phyloP scores from a whole-genome alignment of 2,888 invertebrate species.

The Boloria selene region DNA sequence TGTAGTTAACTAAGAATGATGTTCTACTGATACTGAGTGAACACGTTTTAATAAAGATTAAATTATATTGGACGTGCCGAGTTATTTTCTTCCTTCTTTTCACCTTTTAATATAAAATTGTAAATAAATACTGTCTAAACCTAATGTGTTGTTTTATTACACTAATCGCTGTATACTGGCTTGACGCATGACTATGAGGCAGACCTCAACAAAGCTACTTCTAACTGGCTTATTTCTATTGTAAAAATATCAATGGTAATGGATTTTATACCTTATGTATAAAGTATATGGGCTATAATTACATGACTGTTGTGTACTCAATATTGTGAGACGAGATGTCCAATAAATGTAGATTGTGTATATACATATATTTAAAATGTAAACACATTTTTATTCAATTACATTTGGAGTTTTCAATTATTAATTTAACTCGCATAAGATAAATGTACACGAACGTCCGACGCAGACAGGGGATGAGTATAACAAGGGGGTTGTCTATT shows the following conservation, averaged over 20 bases:
- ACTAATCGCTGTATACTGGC: conserved; percentile 59
- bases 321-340: too few relatives aligned
- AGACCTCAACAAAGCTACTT: conserved; percentile 1
- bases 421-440: conserved; percentile 2
- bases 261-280: conserved; percentile 2
- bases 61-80: conserved; percentile 45
- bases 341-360: too few relatives aligned
- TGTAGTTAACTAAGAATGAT: conserved; percentile 32
- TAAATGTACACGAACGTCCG: background rate
- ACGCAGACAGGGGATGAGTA: conserved; percentile 2
- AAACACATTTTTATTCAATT: too few relatives aligned
- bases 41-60: conserved; percentile 44
- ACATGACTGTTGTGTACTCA: too few relatives aligned
- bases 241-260: conserved; percentile 1
- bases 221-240: background rate
- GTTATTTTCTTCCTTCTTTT: conserved; percentile 42
- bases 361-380: too few relatives aligned
- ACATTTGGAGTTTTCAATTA: conserved; percentile 1
- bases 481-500: conserved; percentile 11
- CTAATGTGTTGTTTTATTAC: conserved; percentile 71
- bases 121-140: conserved; percentile 62
- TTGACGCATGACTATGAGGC: conserved; percentile 46
- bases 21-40: conserved; percentile 29
- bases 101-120: conserved; percentile 48
- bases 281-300: background rate